Evolutionary conservation across 1,140 invertebrate genomes (phyloP), one percentile per base, ranked within the genome.

Genomic region (Drosophila pruinosa): DNA sequence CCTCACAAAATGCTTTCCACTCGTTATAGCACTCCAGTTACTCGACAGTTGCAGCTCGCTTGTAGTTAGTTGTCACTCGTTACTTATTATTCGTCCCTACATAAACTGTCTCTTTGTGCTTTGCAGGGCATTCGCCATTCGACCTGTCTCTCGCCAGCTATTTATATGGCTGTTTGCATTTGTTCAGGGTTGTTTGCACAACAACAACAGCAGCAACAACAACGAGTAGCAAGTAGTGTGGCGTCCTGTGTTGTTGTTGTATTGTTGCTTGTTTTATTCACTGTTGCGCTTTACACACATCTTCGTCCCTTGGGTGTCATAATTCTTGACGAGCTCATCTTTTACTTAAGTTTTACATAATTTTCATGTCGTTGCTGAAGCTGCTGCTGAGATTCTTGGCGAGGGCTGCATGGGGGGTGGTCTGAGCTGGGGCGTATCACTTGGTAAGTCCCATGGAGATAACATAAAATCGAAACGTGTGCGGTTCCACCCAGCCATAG

Each of bases 341-440:
- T 90, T 91, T 91, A 91, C 89, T 91, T 91, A 90, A 89, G 90
- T 91, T 91, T 90, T 90, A 89, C 90, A 89, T 91, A 90, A 91
- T 88, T 91, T 89, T 89, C 80, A 82, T 89, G 81, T 89, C 81
- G 89, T 86, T 85, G 82, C 52, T 26, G 39, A 48, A 48, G 15
- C 17, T 45, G 8, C 8, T 7, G 7, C 7, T 15, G 26, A 45
- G 26, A 22, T 15, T 14, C 7, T 14, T 54, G 10, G 2, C 26
- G 36, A 26, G 17, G 4, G 7, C 10, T 31, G 22, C 7, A 14
- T 10, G 14, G 7, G 8, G 50, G 68, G 26, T 41, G 58, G 24
- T 47, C 61, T 24, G 31, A 50, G 48, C n/a, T 15, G 57, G 57
- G 74, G 43, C 53, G 61, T 54, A 48, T 71, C 52, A 58, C 61